Percentiles rank a stretch among this genome's conserved stretches.
These are phyloP conservation scores for Dasyornis broadbenti DNA, from an alignment of 2,113 vertebrate genomes.

Conservation along the genomic window DNA sequence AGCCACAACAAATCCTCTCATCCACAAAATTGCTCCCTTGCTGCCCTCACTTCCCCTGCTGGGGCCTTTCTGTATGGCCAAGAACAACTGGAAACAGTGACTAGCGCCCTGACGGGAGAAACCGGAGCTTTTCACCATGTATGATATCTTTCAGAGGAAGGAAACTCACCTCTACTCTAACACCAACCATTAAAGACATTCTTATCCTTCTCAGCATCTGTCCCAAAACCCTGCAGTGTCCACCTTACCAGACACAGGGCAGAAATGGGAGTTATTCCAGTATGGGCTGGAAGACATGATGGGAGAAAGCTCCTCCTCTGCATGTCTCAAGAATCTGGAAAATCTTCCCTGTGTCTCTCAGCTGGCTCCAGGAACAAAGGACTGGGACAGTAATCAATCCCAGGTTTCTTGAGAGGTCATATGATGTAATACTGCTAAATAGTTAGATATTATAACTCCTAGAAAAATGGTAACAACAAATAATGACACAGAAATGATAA, in stretches of 20 bases:
- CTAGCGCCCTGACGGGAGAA: not conserved
- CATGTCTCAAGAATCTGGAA: not conserved
- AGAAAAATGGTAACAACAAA: not conserved
- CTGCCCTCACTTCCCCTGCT: not conserved
- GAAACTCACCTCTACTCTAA: not conserved
- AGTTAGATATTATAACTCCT: not conserved
- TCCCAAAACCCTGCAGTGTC: not conserved
- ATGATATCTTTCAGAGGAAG: not conserved
- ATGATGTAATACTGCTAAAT: not conserved
- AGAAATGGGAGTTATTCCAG: not conserved
- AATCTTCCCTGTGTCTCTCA: not conserved
- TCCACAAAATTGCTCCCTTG: not conserved
- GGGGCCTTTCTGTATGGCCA: not conserved
- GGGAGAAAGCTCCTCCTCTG: not conserved
- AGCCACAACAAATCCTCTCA: conserved; percentile 8
- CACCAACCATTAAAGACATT: not conserved
- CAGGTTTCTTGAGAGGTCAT: not conserved
- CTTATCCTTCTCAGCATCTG: not conserved
- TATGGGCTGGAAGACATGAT: accelerated
- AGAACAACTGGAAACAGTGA: not conserved
- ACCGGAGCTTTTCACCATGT: not conserved
- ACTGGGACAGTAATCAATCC: not conserved
- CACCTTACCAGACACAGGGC: not conserved
- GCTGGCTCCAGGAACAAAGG: not conserved
- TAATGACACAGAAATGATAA: not conserved